A percentile compares a stretch with the other conserved stretches of the same genome.
Conservation (phyloP, 2,113 vertebrate genomes). For the Setophaga petechia region DNA sequence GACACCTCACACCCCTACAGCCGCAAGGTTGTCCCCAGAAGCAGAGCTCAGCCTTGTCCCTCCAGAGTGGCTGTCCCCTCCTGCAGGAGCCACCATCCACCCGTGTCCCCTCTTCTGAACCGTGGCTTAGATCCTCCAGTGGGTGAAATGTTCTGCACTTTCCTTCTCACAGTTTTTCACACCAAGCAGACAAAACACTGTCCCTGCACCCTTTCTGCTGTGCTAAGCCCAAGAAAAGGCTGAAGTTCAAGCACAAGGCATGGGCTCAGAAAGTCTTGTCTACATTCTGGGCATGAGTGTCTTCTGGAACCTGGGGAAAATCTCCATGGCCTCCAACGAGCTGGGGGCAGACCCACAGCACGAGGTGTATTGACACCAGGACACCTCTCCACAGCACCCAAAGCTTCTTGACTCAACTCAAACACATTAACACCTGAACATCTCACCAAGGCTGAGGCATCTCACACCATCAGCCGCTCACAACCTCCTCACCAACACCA, state of each 20-base stretch:
- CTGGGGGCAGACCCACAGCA: not conserved
- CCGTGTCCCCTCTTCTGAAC: not conserved
- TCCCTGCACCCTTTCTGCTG: not conserved
- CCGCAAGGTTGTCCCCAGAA: not conserved
- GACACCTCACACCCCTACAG: not conserved
- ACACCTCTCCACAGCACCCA: not conserved
- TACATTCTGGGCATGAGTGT: not conserved
- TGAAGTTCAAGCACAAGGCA: not conserved
- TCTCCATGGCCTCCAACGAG: accelerated
- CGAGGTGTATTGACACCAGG: not conserved
- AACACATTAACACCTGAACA: not conserved
- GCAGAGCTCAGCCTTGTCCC: not conserved
- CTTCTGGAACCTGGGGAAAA: not conserved
- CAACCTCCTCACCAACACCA: not conserved
- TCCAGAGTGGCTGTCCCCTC: accelerated
- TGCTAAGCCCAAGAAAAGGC: not conserved
- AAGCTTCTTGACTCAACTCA: not conserved
- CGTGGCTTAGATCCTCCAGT: accelerated
- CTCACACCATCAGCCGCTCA: not conserved
- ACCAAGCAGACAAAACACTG: not conserved
- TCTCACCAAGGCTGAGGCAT: not conserved
- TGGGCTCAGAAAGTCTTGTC: not conserved
- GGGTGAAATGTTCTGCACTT: not conserved
- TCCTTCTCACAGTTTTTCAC: not conserved
- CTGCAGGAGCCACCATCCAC: accelerated